These are phyloP conservation scores for Myotis planiceps DNA, from an alignment of 2,797 vertebrate genomes.

Conservation along the genomic window DNA sequence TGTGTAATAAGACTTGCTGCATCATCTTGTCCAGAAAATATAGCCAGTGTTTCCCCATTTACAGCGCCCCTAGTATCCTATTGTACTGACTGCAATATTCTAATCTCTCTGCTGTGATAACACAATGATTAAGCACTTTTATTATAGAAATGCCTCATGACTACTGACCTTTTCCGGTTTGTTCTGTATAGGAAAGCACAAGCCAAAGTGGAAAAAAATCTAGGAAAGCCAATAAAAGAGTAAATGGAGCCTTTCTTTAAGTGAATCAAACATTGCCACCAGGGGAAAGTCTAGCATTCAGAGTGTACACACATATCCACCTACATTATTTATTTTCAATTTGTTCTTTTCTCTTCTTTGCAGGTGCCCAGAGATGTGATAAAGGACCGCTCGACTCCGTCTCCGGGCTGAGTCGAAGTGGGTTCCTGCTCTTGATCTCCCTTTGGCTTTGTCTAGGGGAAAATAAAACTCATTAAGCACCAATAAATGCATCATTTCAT, in stretches of 20 bases:
- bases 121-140: conserved; percentile 51
- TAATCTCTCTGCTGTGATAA: conserved; percentile 41
- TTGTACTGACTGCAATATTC: neutral
- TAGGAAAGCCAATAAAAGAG: conserved; percentile 45
- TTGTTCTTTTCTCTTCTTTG: conserved; percentile 97
- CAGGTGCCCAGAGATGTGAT: conserved; percentile 98
- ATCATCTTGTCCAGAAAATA: neutral
- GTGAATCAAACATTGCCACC: conserved; percentile 6
- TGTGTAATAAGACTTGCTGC: neutral
- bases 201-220: conserved; percentile 38
- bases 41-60: neutral
- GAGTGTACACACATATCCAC: conserved; percentile 49
- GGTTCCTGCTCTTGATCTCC: conserved; percentile 92
- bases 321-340: conserved; percentile 98
- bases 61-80: neutral
- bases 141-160: conserved; percentile 50
- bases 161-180: conserved; percentile 58
- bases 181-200: conserved; percentile 55
- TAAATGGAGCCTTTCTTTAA: conserved; percentile 58
- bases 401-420: conserved; percentile 93
- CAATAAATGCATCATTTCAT: conserved; percentile 53
- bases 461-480: conserved; percentile 79
- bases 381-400: conserved; percentile 94
- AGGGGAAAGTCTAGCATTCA: neutral
- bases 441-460: conserved; percentile 92